Conservation (phyloP, 2,888 invertebrate genomes). For the Ennomos erosarius region DNA sequence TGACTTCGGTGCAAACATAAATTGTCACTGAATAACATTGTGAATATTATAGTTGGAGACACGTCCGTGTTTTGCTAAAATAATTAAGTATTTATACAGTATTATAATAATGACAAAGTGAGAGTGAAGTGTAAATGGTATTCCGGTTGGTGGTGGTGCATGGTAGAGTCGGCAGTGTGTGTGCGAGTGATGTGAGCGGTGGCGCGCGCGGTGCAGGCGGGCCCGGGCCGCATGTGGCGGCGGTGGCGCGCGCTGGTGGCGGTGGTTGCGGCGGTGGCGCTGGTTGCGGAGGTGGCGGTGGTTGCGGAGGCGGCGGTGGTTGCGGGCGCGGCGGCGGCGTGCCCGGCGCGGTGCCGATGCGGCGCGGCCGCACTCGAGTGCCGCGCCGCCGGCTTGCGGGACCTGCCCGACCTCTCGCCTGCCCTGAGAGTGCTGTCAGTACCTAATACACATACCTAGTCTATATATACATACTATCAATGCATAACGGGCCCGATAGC, state of each 20-base stretch:
- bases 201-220: neutral
- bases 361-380: constrained; percentile 11
- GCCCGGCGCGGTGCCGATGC: constrained; percentile 3
- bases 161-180: neutral
- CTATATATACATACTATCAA: too few species aligned
- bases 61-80: too few species aligned
- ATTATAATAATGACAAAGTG: too few species aligned
- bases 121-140: too few species aligned
- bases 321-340: neutral
- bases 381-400: constrained; percentile 18
- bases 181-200: neutral
- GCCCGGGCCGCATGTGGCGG: neutral
- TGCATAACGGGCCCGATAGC: too few species aligned
- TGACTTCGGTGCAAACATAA: too few species aligned
- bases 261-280: neutral
- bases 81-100: too few species aligned
- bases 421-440: constrained; percentile 15
- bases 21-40: too few species aligned
- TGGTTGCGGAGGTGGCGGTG: neutral
- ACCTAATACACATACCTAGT: neutral
- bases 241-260: neutral
- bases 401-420: constrained; percentile 8
- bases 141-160: neutral
- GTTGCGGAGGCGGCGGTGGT: neutral
- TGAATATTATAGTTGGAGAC: too few species aligned